Evolutionary conservation across 2,113 vertebrate species (phyloP), one percentile per base, ranked within the genome.

Genomic region (Ornithorhynchus anatinus): DNA sequence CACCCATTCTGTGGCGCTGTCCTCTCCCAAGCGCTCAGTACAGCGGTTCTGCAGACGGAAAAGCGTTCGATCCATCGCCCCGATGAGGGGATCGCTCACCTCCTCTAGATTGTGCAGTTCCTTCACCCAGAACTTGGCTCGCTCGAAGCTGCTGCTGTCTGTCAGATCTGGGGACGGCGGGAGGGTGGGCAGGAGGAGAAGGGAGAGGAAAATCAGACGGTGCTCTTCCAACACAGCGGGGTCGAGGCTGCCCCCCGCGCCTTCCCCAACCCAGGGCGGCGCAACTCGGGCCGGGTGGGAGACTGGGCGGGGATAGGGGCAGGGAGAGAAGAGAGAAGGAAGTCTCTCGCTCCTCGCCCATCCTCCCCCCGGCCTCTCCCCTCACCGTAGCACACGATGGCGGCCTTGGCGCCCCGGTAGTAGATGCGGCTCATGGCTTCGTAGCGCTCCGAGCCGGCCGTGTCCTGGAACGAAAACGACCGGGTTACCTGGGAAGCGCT

Each of bases 361-460:
- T 27, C 19, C 5, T 17, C 33, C 19, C 23, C 23, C 33, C 23
- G 60, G n/a, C 6, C 1, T 0, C 17, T 5, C 23, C 45, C 56
- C 87, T 90, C 88, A 99, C 98, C 98, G 4, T 98, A 99, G 86
- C 97, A 99, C 65, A 99, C 96, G 0, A 99, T 75, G 17, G 98
- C 98, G 1, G 97, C 97, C 47, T 95, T 94, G 1, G 98, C 98
- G 37, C 97, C 98, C 27, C 98, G 91, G 86, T 99, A 99, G 87
- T 99, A 99, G 75, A 99, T 99, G 50, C 98, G 93, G 84, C 97
- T 99, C 98, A 99, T 99, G 36, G 98, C 97, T 80, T 99, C 97
- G 0, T 99, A 99, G 12, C 97, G 95, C 78, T 99, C 97, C 0
- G 98, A 99, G 64, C 97, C 98, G 2, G 98, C 98, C 0, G 98